Evolutionary conservation across 2,113 vertebrate species (phyloP), one percentile per base, ranked within the genome.

Genomic region (Mustelus asterias): DNA sequence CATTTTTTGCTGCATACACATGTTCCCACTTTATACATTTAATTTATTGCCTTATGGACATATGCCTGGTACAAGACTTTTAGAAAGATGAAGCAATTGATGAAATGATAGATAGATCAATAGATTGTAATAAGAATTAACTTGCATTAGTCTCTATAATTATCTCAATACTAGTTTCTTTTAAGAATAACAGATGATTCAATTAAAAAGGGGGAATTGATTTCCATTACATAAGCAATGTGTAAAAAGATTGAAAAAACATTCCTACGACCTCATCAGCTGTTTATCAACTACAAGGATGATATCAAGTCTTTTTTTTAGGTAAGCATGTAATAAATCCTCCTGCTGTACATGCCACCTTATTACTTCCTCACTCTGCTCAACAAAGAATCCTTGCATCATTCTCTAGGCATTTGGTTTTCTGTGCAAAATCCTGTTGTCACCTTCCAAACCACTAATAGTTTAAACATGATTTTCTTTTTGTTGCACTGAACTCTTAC

Each of bases 201-300:
- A 94, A 44, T 69, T 33, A 44, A 24, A 94, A 44, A n/a, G 67
- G 18, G 33, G n/a, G 37, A 37, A 69, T 94, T 22, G 63, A 94
- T 94, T 94, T 94, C 37, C 37, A 94, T 94, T 69, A 69, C 63
- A 69, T 20, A 69, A 94, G 13, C 20, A 69, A 60, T 44, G n/a
- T 67, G 65, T 37, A 94, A 94, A 65, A 94, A 26, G 92, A 94
- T 48, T 70, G 92, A 44, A 94, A 48, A 83, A 94, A 69, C 63
- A 69, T 37, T 41, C 88, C 54, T 90, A 60, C 13, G 13, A 94
- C 65, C 7, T 94, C 92, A 94, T 44, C 37, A 29, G n/a, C n/a
- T 44, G 26, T 41, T 94, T 94, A 41, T 94, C 14, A 44, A 69
- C 67, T 83, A 41, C 80, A 41, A 90, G 26, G 54, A 4, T 90